phyloP scores from a whole-genome alignment of 2,888 invertebrate species.

The Oligia fasciuncula region DNA sequence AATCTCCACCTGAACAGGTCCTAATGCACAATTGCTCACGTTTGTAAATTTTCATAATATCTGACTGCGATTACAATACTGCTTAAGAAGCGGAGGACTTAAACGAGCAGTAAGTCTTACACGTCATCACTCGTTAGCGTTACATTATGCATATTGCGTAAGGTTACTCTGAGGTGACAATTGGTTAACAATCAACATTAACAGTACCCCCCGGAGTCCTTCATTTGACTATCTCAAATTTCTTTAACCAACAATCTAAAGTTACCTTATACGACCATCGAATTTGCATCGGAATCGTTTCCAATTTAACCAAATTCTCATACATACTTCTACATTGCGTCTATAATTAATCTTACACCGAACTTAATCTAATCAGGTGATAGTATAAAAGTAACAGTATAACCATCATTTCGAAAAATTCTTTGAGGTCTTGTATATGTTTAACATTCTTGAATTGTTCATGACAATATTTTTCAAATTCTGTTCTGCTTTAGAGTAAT shows the following conservation, averaged over 20 bases:
- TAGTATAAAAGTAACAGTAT: background rate
- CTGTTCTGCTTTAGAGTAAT: slow-evolving; percentile 61
- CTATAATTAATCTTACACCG: slow-evolving; percentile 58
- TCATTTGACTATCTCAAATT: slow-evolving; percentile 42
- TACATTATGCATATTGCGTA: slow-evolving; percentile 19
- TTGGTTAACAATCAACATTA: slow-evolving; percentile 48
- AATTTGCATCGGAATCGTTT: slow-evolving; percentile 62
- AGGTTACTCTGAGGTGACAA: slow-evolving; percentile 41
- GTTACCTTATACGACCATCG: slow-evolving; percentile 23
- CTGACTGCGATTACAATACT: background rate
- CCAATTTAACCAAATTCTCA: slow-evolving; percentile 46
- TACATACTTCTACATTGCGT: slow-evolving; percentile 27
- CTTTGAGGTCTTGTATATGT: slow-evolving; percentile 20
- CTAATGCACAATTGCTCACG: no score
- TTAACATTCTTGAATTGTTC: slow-evolving; percentile 44
- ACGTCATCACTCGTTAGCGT: background rate
- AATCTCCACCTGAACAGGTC: no score
- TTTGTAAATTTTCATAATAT: background rate
- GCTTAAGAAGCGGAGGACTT: background rate
- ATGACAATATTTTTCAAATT: slow-evolving; percentile 45
- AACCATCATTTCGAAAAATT: slow-evolving; percentile 25
- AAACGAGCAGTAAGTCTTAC: background rate
- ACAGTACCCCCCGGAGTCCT: slow-evolving; percentile 45
- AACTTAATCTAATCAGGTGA: slow-evolving; percentile 49
- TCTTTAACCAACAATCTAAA: slow-evolving; percentile 25